A percentile compares a stretch with the other conserved stretches of the same genome.
These are phyloP conservation scores for Pelobates cultripes DNA, from an alignment of 2,797 vertebrate genomes.

Conservation along the genomic window DNA sequence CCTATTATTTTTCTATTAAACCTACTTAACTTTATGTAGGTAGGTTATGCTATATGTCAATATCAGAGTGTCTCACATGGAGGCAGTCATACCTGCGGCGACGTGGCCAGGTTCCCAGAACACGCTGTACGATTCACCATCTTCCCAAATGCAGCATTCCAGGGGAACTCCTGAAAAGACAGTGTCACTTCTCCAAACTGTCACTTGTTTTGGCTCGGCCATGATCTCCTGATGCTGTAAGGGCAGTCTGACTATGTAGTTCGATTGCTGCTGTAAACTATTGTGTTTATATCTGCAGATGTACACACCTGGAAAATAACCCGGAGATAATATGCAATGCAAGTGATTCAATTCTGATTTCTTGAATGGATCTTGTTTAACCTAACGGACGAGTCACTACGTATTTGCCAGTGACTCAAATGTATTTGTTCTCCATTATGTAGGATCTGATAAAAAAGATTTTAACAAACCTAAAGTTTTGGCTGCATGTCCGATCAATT, in stretches of 20 bases:
- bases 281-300: conserved; percentile 54
- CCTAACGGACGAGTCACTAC: too few relatives aligned
- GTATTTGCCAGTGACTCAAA: too few relatives aligned
- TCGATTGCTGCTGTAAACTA: conserved; percentile 45
- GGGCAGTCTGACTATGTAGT: conserved; percentile 45
- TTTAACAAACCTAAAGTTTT: too few relatives aligned
- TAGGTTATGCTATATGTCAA: too few relatives aligned
- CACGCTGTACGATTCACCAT: conserved; percentile 27
- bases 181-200: conserved; percentile 50
- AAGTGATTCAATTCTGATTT: too few relatives aligned
- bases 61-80: too few relatives aligned
- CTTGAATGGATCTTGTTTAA: too few relatives aligned
- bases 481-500: too few relatives aligned
- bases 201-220: conserved; percentile 47
- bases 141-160: conserved; percentile 60
- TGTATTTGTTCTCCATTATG: too few relatives aligned
- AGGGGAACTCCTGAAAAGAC: conserved; percentile 45
- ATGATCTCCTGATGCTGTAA: conserved; percentile 50
- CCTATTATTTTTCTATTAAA: too few relatives aligned
- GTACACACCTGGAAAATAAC: conserved; percentile 59
- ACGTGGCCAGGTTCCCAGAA: conserved; percentile 56
- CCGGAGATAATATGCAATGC: not conserved
- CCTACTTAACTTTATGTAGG: too few relatives aligned
- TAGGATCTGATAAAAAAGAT: too few relatives aligned
- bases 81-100: not conserved